Conservation (phyloP, 2,113 vertebrate genomes). For the Serinus canaria region DNA sequence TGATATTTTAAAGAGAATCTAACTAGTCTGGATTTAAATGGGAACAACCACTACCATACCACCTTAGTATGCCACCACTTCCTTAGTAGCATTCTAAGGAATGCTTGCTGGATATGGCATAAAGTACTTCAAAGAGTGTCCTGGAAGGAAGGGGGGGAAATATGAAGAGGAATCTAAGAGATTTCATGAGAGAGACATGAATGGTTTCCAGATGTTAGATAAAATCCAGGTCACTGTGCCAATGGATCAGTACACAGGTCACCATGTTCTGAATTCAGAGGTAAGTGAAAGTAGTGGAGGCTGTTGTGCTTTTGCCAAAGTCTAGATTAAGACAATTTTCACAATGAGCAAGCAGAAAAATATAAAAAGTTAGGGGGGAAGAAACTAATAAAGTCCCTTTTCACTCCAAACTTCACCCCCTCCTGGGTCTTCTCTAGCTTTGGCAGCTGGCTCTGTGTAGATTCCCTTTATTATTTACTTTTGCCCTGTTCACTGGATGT, state of each 20-base stretch:
- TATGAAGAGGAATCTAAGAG: not conserved
- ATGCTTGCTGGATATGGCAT: not conserved
- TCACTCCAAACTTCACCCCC: not conserved
- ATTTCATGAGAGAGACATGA: not conserved
- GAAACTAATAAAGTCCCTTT: not conserved
- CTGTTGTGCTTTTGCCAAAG: not conserved
- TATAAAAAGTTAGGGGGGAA: not conserved
- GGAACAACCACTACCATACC: not conserved
- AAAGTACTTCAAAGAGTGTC: not conserved
- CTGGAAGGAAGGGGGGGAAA: constrained; percentile 1
- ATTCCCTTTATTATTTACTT: not conserved
- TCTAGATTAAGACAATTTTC: not conserved
- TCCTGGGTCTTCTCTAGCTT: not conserved
- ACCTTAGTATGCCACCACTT: not conserved
- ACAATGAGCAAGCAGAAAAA: not conserved
- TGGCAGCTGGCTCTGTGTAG: not conserved
- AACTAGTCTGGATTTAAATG: not conserved
- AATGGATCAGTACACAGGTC: not conserved
- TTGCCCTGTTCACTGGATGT: not conserved
- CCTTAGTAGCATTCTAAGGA: not conserved
- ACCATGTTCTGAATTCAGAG: not conserved
- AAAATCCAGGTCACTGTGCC: not conserved
- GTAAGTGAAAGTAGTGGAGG: not conserved
- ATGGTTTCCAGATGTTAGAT: not conserved
- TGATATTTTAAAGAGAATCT: not conserved